These are phyloP conservation scores for Chondrosia reniformis DNA, from an alignment of 37 sponge, comb jelly and placozoan genomes.

Conservation along the genomic window DNA sequence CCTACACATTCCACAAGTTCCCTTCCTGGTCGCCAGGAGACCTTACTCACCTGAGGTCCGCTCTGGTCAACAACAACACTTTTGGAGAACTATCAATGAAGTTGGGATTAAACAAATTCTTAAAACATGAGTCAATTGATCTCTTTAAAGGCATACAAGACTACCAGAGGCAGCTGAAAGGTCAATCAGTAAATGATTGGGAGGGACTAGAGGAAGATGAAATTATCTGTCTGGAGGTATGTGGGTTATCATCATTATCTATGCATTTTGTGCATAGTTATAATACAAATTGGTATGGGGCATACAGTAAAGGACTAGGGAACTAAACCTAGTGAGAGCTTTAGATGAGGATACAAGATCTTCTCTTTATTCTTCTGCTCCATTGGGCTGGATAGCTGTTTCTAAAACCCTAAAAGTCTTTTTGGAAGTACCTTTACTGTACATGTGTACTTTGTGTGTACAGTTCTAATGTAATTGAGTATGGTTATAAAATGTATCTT, in stretches of 20 bases:
- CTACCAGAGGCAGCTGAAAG: conserved; percentile 5
- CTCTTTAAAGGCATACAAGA: conserved; percentile 48
- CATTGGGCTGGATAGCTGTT: no score
- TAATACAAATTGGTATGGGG: no score
- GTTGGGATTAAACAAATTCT: conserved; percentile 27
- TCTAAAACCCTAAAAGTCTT: no score
- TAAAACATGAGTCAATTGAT: conserved; percentile 52
- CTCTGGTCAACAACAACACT: conserved; percentile 89
- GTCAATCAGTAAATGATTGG: background rate
- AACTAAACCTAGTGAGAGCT: no score
- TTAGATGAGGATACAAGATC: no score
- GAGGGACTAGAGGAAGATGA: background rate
- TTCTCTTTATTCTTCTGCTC: no score
- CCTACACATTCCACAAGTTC: conserved; percentile 64
- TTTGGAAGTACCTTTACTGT: no score
- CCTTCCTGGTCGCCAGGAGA: conserved; percentile 72
- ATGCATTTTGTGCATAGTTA: background rate
- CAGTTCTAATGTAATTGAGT: no score
- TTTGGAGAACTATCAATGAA: conserved; percentile 67
- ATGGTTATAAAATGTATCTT: no score
- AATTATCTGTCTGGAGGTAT: background rate
- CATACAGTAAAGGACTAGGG: no score
- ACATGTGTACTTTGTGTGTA: no score
- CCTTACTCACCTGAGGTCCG: conserved; percentile 73
- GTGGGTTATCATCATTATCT: no score